Percentiles rank a stretch among this genome's conserved stretches.
These are phyloP conservation scores for Trissoscelio sp. DNA, from an alignment of 2,888 invertebrate species.

Conservation along the genomic window DNA sequence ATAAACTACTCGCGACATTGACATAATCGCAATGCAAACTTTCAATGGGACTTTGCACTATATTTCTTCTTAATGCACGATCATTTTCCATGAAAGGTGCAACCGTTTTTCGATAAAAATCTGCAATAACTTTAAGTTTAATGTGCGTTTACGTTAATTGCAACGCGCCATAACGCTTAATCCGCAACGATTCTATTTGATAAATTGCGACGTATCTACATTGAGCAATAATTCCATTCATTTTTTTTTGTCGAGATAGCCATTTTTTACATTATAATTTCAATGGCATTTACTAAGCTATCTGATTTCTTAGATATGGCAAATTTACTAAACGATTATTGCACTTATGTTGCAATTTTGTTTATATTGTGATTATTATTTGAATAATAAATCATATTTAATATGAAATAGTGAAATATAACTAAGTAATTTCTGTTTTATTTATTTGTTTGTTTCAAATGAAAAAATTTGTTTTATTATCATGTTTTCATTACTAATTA, in stretches of 20 bases:
- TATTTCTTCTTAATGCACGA: constrained; percentile 7
- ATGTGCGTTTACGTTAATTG: constrained; percentile 14
- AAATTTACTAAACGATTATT: too few species aligned
- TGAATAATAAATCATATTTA: too few species aligned
- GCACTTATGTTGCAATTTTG: too few species aligned
- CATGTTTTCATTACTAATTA: too few species aligned
- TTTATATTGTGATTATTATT: too few species aligned
- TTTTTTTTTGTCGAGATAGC: constrained; percentile 24
- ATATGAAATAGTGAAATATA: too few species aligned
- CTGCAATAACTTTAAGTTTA: constrained; percentile 15
- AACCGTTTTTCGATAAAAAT: constrained; percentile 28
- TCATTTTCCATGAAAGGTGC: constrained; percentile 2
- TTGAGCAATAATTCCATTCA: constrained; percentile 27
- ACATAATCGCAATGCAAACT: constrained; percentile 19
- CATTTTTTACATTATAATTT: constrained; percentile 4
- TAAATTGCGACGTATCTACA: constrained; percentile 11
- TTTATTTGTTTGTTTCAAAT: too few species aligned
- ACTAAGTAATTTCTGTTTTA: too few species aligned
- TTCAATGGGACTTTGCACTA: constrained; percentile 20
- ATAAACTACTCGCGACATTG: constrained; percentile 16
- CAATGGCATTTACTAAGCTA: not conserved
- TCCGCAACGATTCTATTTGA: constrained; percentile 11
- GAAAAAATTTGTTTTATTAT: too few species aligned
- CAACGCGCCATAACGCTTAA: constrained; percentile 11
- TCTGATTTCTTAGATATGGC: not conserved